Percentiles rank a stretch among this genome's conserved stretches.
These are phyloP conservation scores for Anoplophora glabripennis DNA, from an alignment of 1,140 invertebrate genomes.

Conservation along the genomic window DNA sequence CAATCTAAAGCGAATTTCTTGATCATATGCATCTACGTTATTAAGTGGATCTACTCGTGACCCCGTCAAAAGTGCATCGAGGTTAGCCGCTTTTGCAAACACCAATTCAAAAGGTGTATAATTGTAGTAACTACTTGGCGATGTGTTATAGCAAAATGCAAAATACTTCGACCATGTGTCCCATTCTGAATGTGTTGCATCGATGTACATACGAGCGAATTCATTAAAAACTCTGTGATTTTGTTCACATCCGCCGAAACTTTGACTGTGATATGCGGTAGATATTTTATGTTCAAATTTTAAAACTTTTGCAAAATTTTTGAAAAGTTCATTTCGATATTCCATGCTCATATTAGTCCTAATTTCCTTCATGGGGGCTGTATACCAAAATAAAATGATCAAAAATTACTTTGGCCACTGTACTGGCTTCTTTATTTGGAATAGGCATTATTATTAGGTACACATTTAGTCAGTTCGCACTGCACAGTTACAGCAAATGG, in stretches of 20 bases:
- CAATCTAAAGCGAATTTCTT: background rate
- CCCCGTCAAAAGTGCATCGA: background rate
- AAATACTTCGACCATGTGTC: background rate
- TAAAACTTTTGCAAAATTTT: background rate
- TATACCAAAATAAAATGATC: conserved; percentile 13
- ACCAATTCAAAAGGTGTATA: conserved; percentile 9
- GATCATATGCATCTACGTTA: background rate
- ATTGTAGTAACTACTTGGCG: background rate
- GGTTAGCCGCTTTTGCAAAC: background rate
- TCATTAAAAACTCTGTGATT: conserved; percentile 1
- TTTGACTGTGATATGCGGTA: conserved; percentile 13
- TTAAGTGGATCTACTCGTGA: background rate
- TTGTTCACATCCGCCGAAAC: conserved; percentile 3
- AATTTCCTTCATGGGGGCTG: conserved; percentile 14
- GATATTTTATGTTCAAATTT: background rate
- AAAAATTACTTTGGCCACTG: conserved; percentile 13
- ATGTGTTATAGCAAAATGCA: conserved; percentile 10
- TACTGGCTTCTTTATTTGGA: conserved; percentile 11
- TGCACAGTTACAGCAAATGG: conserved; percentile 1
- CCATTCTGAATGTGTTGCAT: conserved; percentile 2
- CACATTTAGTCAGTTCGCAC: conserved; percentile 14
- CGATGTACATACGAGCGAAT: conserved; percentile 1
- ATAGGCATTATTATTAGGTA: conserved; percentile 11
- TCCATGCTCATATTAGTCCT: conserved; percentile 11
- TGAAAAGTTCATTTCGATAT: conserved; percentile 6